Evolutionary conservation across 2,888 invertebrate species (phyloP), one percentile per base, ranked within the genome.

Genomic region (Syrista parreyssii): DNA sequence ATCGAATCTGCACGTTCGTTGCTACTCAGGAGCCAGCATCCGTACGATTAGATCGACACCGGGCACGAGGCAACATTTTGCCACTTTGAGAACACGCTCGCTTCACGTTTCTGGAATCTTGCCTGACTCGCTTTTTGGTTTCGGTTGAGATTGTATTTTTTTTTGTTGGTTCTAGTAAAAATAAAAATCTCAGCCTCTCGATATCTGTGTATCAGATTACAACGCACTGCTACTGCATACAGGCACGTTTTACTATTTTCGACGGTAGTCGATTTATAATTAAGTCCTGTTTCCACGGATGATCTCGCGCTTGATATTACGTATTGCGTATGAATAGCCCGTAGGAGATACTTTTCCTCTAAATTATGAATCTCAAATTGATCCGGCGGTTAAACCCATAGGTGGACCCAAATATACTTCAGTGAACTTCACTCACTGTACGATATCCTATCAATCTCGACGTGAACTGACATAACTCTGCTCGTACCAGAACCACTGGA

Each of bases 1-100:
- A 87, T 87, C 86, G 86, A 86, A 86, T 87, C 86, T 82, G 80
- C 84, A 83, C 84, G 85, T 83, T 84, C 82, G 79, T 81, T 81
- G 84, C 81, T 80, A 69, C 78, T 76, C 55, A 55, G 55, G 55
- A 55, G 55, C 55, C 55, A 55, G 55, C 55, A 55, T 55, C 55
- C 55, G 36, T 23, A 23, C 55, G 55, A 55, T 55, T 55, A 55
- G 23, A 55, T 55, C 55, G 55, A 55, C 23, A 23, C 55, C 15
- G 55, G 23, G 55, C 55, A 55, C 23, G 55, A 55, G 55, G 55
- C 55, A 15, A 6, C 23, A 9, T 23, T 55, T 55, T 55, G 23
- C 55, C 55, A 55, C 55, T 55, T 55, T 55, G 23, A 55, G 23
- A 55, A 55, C 15, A 55, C 55, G 23, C 55, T 55, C 4, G 9